phyloP scores from a whole-genome alignment of 23 tunicate genomes.

The Phallusia fumigata region DNA sequence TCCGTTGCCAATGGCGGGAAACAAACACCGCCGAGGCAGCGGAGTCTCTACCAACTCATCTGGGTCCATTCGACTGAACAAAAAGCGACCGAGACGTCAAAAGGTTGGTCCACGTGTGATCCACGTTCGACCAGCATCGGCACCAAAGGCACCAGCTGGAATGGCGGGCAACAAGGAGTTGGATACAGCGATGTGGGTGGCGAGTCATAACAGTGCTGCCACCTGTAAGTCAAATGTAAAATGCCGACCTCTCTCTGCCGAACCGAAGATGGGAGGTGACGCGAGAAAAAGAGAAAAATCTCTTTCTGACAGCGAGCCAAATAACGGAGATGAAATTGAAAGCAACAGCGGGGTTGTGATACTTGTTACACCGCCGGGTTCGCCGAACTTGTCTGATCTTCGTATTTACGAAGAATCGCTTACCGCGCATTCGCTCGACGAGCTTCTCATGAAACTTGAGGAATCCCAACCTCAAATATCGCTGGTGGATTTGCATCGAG shows the following conservation, averaged over 20 bases:
- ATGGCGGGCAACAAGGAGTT: conserved; percentile 7
- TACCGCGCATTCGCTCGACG: conserved; percentile 13
- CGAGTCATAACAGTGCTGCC: neutral
- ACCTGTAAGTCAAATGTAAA: neutral
- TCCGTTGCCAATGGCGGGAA: conserved; percentile 10
- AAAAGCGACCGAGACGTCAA: conserved; percentile 13
- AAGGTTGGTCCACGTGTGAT: neutral
- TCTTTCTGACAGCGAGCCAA: neutral
- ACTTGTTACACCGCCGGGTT: conserved; percentile 20
- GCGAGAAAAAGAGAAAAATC: neutral
- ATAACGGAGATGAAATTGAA: neutral
- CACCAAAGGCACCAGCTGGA: conserved; percentile 6
- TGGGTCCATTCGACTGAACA: conserved; percentile 10
- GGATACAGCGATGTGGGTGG: conserved; percentile 28
- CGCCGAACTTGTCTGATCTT: conserved; percentile 25
- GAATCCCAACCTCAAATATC: conserved; percentile 18
- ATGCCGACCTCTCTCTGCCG: conserved; percentile 17
- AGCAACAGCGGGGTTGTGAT: neutral
- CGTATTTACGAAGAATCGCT: conserved; percentile 23
- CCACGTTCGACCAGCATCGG: conserved; percentile 18
- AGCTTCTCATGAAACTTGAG: conserved; percentile 5
- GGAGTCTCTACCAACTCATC: conserved; percentile 10
- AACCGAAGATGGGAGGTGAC: neutral
- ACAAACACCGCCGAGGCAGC: conserved; percentile 24
- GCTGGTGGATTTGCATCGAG: conserved; percentile 45